A percentile compares a stretch with the other conserved stretches of the same genome.
Evolutionary conservation across 2,113 vertebrate genomes (phyloP).

Genomic region (Prunella himalayana): DNA sequence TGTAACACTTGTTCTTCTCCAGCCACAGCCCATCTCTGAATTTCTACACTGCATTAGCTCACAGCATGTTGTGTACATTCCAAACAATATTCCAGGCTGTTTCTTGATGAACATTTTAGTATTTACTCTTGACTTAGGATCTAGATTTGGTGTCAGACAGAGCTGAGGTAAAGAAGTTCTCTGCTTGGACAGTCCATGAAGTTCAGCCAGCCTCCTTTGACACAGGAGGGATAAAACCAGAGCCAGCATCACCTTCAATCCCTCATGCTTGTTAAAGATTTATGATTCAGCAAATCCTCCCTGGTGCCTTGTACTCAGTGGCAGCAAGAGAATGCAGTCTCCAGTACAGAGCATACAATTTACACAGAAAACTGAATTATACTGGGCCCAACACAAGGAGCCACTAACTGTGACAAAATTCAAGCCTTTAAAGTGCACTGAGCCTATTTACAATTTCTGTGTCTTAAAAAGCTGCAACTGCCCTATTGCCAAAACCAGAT

Average conservation of each 20-base stretch:
- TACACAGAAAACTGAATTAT: not conserved
- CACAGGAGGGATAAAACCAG: not conserved
- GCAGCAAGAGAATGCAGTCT: not conserved
- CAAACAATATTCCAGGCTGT: not conserved
- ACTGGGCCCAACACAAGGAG: not conserved
- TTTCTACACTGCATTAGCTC: slow-evolving; percentile 30
- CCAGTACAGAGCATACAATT: not conserved
- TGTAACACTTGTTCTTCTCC: not conserved
- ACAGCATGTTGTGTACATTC: not conserved
- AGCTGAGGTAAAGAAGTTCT: not conserved
- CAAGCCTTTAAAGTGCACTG: not conserved
- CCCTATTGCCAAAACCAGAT: not conserved
- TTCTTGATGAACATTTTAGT: slow-evolving; percentile 36
- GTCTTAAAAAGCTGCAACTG: not conserved
- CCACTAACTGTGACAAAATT: not conserved
- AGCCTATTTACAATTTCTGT: not conserved
- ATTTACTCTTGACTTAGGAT: slow-evolving; percentile 48
- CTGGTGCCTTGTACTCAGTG: not conserved
- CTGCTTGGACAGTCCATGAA: not conserved
- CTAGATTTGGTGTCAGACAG: slow-evolving; percentile 9
- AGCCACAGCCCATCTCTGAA: slow-evolving; percentile 26
- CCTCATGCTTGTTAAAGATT: not conserved
- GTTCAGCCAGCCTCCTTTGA: slow-evolving; percentile 4
- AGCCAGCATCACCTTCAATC: not conserved
- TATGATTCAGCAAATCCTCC: not conserved